Conservation (phyloP, 2,797 vertebrate genomes). For the Zonotrichia albicollis region DNA sequence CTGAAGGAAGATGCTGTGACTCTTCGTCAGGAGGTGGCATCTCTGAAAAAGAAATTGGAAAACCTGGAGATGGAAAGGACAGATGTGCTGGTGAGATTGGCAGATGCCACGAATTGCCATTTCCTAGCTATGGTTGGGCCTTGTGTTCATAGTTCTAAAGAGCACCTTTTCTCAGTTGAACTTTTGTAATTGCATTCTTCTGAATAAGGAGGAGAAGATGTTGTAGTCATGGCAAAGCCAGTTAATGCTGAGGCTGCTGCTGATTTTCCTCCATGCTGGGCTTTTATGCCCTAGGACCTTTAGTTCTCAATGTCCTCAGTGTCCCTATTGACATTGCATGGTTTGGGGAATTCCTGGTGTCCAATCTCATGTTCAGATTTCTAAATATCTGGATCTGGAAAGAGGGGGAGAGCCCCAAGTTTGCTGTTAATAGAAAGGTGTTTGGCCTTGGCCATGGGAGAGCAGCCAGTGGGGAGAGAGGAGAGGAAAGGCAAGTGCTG, state of each 20-base stretch:
- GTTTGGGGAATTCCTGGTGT: background rate
- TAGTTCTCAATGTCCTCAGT: background rate
- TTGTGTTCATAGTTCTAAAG: background rate
- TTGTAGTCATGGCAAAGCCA: background rate
- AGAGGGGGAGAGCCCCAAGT: too few relatives aligned
- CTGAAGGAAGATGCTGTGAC: slow-evolving; percentile 27
- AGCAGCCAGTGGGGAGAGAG: background rate
- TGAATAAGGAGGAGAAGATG: background rate
- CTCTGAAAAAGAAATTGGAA: background rate
- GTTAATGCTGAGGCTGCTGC: background rate
- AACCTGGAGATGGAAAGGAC: background rate
- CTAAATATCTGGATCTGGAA: background rate
- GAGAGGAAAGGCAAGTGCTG: background rate
- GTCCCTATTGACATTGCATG: background rate
- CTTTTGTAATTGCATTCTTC: background rate
- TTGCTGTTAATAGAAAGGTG: too few relatives aligned
- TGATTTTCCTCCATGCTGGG: background rate
- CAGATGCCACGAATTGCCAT: background rate
- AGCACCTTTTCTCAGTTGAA: background rate
- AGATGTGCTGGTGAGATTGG: background rate
- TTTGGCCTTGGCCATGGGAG: background rate
- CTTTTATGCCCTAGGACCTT: background rate
- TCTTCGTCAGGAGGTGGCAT: background rate
- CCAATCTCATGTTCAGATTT: background rate
- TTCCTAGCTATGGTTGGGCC: background rate